Evolutionary conservation across 2,888 invertebrate species (phyloP), one percentile per base, ranked within the genome.

Genomic region (Bursaphelenchus okinawaensis): DNA sequence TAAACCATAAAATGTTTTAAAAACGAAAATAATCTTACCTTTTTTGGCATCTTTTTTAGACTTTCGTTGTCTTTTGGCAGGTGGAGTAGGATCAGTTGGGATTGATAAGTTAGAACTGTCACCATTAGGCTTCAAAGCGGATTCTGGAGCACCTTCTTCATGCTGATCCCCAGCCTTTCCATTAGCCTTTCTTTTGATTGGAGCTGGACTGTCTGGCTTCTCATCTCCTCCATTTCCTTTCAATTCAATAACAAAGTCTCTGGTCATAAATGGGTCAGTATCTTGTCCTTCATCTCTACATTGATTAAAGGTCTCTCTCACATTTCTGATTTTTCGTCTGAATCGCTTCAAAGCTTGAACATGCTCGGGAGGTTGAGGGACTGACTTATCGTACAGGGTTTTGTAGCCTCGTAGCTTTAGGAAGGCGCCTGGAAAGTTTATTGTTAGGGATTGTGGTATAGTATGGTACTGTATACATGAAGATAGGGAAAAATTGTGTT

Each of bases 51-150:
- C 60, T 27, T 59, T 59, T 20, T 27, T 22, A n/a, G 60, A 40
- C 22, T 59, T 59, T 9, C 60, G 50, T 27, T 31, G 60, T 29
- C 60, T 31, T 29, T 59, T 59, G 12, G 40, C 40, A 31, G 60
- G 60, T 16, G 31, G 60, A n/a, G 60, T 59, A 1, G 60, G 60
- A 59, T 59, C 60, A n/a, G 60, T 50, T 27, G 60, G 60, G 2
- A 59, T 50, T 16, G 60, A 24, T n/a, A 31, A 31, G 24, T 59
- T 59, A 7, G 57, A 9, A 40, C 12, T n/a, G 40, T 40, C 40
- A n/a, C 40, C 40, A n/a, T 24, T 54, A 16, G 54, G 54, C 19
- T 54, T 24, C 16, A 3, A n/a, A 1, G 26, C 54, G 6, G 54
- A 54, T 24, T 12, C 54, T 54, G 26, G 23, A 1, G 1, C 52